Evolutionary conservation across 2,113 vertebrate species (phyloP), one percentile per base, ranked within the genome.

Genomic region (Oplegnathus fasciatus): DNA sequence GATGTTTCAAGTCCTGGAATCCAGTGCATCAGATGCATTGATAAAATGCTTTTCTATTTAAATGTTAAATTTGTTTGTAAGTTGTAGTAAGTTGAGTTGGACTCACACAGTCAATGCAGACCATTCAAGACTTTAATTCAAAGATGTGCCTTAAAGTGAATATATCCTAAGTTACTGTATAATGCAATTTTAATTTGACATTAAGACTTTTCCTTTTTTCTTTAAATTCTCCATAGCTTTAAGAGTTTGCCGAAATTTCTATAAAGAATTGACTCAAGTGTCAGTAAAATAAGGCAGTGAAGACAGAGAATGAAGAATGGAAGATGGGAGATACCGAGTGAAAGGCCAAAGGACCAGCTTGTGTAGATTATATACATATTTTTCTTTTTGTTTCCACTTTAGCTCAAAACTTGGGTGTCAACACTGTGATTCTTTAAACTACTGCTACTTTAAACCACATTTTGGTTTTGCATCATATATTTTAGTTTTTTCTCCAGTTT

Each of bases 131-230:
- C 26, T 40, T 61, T 80, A 70, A 66, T 62, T 61, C 83, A 73
- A n/a, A 85, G 5, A 78, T 80, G 92, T 94, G 91, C 94, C 93
- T 93, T 92, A 89, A 89, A 90, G 30, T 89, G 5, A 75, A 88
- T 48, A 62, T 62, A 40, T 88, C 48, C 54, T 5, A 54, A 71
- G 9, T 79, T 75, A 78, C 48, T 83, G n/a, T 78, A 10, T 42
- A 46, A 22, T 50, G 11, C 14, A 28, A 10, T 86, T 67, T 74
- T 55, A 62, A 28, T 79, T 82, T 52, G 46, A 48, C 1, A 24
- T 57, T 46, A 69, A 50, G 26, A 42, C 6, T 32, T 14, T 32
- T 17, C 1, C 18, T 28, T 55, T 44, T 69, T 57, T 58, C 6
- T 24, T 22, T 32, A 32, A 5, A 5, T 64, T 44, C 18, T 20